Base-by-base conservation (phyloP, 2,113 vertebrate species). In the Edolisoma coerulescens region DNA sequence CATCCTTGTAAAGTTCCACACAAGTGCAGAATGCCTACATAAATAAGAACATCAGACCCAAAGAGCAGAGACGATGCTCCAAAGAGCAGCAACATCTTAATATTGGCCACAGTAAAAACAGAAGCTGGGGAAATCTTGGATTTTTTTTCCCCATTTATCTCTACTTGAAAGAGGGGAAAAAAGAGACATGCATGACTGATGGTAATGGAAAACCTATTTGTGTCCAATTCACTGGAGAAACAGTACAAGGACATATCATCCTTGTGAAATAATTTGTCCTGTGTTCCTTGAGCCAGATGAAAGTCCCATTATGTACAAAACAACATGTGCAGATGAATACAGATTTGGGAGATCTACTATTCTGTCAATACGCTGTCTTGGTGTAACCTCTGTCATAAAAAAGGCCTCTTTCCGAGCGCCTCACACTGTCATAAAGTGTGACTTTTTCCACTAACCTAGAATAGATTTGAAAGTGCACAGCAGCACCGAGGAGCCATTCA, bases 201-300 rank as follows among this genome's bases (percentile, higher is more conserved):
- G 57, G 77, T 94, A 96, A 92, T 53, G 52, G 88, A 86, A 93
- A 87, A 80, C 68, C 68, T 78, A 78, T 95, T 80, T 90, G 80
- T 84, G 86, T 74, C 49, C 86, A 92, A 54, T 87, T 94, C 96
- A 84, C 61, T 64, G 30, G 64, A 86, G 89, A 95, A 94, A 91
- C 2, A 47, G 45, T 26, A 79, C 87, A 94, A 96, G 90, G 89
- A 88, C 96, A 16, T 84, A 90, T 52, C 83, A 93, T 60, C 93
- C 83, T 94, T 97, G 73, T 75, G 88, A 89, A 93, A 90, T 91
- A 85, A 88, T 85, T 94, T 86, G 76, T 63, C 92, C 79, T 64
- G 50, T 47, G 94, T 77, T 96, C 75, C 89, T 88, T 84, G 79
- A 91, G 86, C 76, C 76, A 91, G 82, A 95, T 89, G 64, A 87